These are phyloP conservation scores for Colletes latitarsis DNA, from an alignment of 1,140 invertebrate species.

Conservation along the genomic window DNA sequence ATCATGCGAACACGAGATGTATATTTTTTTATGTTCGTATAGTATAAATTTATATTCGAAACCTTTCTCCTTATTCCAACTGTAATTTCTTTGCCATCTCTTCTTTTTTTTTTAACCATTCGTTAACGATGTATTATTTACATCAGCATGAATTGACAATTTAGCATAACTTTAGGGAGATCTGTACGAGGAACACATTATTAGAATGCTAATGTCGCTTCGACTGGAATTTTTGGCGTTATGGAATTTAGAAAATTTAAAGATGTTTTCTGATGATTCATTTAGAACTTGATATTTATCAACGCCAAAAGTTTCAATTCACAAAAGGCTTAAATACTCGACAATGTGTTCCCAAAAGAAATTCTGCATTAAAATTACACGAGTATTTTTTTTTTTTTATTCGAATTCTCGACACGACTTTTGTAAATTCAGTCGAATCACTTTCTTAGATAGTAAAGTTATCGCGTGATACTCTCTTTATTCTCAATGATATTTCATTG, in stretches of 20 bases:
- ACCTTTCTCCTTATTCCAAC: conserved; percentile 35
- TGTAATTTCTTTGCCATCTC: background rate
- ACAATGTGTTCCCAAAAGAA: background rate
- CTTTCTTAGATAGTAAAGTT: background rate
- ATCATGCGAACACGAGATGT: conserved; percentile 59
- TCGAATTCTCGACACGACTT: background rate
- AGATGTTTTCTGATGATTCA: background rate
- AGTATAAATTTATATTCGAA: conserved; percentile 58
- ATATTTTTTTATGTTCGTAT: conserved; percentile 64
- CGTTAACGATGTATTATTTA: conserved; percentile 11
- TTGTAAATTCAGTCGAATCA: background rate
- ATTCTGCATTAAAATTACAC: background rate
- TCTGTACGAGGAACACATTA: conserved; percentile 5
- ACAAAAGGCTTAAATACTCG: background rate
- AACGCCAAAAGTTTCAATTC: conserved; percentile 6
- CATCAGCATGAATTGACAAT: conserved; percentile 22
- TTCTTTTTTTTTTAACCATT: conserved; percentile 6
- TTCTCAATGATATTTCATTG: conserved; percentile 8
- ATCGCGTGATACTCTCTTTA: background rate
- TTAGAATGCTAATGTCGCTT: background rate
- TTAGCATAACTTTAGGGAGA: conserved; percentile 2
- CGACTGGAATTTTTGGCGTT: background rate
- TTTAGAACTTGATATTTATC: background rate
- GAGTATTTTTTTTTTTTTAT: background rate
- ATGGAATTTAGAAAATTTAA: background rate